Conservation (phyloP, 2,888 invertebrate genomes). For the Hofmannophila pseudospretella region DNA sequence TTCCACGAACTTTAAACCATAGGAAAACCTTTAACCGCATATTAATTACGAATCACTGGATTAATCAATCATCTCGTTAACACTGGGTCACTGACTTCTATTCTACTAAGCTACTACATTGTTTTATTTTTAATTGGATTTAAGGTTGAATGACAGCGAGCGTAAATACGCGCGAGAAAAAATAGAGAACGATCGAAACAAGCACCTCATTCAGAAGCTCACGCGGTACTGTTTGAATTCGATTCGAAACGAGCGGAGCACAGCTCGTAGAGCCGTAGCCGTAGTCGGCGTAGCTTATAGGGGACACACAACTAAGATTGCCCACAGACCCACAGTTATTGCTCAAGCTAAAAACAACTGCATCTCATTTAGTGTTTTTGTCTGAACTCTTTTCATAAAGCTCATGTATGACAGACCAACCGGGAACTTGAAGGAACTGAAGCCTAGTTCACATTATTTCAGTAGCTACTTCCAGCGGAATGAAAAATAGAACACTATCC, state of each 20-base stretch:
- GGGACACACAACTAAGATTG: too few species aligned
- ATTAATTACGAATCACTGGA: slow-evolving; percentile 39
- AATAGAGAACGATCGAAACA: slow-evolving; percentile 24
- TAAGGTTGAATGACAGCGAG: slow-evolving; percentile 48
- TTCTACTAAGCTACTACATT: too few species aligned
- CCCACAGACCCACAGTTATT: too few species aligned
- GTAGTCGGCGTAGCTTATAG: not conserved
- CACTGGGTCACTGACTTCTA: slow-evolving; percentile 42
- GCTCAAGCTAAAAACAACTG: too few species aligned
- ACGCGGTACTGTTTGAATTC: slow-evolving; percentile 39
- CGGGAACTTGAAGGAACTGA: too few species aligned
- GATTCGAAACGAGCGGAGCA: slow-evolving; percentile 7
- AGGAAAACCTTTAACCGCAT: slow-evolving; percentile 31
- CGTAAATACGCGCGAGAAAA: slow-evolving; percentile 47
- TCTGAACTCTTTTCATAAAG: too few species aligned
- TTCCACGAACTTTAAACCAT: slow-evolving; percentile 38
- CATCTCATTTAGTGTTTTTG: too few species aligned
- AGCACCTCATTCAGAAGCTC: slow-evolving; percentile 27
- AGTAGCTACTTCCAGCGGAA: too few species aligned
- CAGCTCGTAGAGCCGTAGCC: slow-evolving; percentile 1
- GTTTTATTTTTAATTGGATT: slow-evolving; percentile 55
- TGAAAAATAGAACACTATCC: too few species aligned
- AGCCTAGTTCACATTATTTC: too few species aligned
- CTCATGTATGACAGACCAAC: too few species aligned
- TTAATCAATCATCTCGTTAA: slow-evolving; percentile 36